Percentiles rank a stretch among this genome's conserved stretches.
Evolutionary conservation across 2,113 vertebrate species (phyloP).

Genomic region (Cichladusa arquata): DNA sequence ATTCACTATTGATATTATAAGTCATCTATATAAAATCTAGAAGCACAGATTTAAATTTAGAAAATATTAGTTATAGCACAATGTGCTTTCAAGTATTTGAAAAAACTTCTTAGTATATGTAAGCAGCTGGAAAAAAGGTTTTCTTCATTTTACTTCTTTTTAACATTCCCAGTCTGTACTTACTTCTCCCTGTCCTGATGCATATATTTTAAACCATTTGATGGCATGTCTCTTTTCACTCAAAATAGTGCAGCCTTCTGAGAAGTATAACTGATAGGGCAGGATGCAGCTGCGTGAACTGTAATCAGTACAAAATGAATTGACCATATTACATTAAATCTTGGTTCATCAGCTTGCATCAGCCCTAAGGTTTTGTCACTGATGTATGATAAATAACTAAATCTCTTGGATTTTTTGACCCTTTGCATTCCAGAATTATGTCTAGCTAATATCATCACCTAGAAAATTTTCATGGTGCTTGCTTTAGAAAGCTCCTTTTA

Average conservation of each 20-base stretch:
- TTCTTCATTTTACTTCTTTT: neutral
- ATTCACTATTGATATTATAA: neutral
- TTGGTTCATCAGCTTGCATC: constrained; percentile 33
- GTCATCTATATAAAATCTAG: neutral
- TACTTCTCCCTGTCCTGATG: neutral
- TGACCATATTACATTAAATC: constrained; percentile 41
- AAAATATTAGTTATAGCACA: neutral
- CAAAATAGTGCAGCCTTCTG: constrained; percentile 1
- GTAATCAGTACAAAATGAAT: constrained; percentile 56
- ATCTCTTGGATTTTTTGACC: constrained; percentile 1
- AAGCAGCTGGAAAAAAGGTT: neutral
- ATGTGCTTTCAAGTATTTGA: neutral
- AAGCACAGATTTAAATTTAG: neutral
- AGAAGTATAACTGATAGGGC: neutral
- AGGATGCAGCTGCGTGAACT: constrained; percentile 44
- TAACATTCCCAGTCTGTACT: neutral
- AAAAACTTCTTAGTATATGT: neutral
- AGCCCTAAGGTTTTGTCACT: constrained; percentile 25
- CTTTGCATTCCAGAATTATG: neutral
- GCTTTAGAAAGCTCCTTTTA: neutral
- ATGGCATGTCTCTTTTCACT: neutral
- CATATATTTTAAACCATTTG: neutral
- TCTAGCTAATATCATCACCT: neutral
- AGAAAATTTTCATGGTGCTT: neutral
- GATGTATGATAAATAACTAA: neutral